A percentile compares a stretch with the other conserved stretches of the same genome.
phyloP scores from a whole-genome alignment of 2,888 invertebrate species.

The Meiosimyza decipiens region DNA sequence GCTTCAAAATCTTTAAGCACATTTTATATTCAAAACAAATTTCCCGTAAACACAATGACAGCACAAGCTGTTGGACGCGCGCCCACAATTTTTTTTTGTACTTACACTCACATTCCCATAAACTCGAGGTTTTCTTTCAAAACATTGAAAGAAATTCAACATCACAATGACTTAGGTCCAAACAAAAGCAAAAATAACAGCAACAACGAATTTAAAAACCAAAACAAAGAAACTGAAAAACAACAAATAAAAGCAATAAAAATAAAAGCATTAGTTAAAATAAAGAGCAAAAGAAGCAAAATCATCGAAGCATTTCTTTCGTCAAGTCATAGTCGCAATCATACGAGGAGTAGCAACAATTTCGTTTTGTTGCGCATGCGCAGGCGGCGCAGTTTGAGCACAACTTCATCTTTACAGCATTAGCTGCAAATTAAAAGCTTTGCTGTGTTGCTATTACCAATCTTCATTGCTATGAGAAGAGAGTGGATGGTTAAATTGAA shows the following conservation, averaged over 20 bases:
- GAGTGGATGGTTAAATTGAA: slow-evolving; percentile 4
- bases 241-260: not conserved
- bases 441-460: not conserved
- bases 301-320: not conserved
- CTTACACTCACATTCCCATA: not conserved
- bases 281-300: not conserved
- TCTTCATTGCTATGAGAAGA: not conserved
- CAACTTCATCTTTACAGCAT: not conserved
- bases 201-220: slow-evolving; percentile 16
- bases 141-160: not conserved
- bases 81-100: too few species aligned
- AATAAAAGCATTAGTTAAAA: too few species aligned
- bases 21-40: too few species aligned
- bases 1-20: too few species aligned
- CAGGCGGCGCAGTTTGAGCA: not conserved
- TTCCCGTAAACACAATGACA: too few species aligned
- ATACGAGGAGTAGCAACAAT: too few species aligned
- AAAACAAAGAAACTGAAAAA: slow-evolving; percentile 10
- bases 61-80: too few species aligned
- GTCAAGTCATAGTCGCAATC: not conserved
- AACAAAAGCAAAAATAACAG: slow-evolving; percentile 1
- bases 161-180: not conserved
- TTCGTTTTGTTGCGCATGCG: not conserved
- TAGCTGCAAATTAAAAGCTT: too few species aligned
- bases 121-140: not conserved